Conservation (phyloP, 2,797 vertebrate species). For the Steatocranus sp. region DNA sequence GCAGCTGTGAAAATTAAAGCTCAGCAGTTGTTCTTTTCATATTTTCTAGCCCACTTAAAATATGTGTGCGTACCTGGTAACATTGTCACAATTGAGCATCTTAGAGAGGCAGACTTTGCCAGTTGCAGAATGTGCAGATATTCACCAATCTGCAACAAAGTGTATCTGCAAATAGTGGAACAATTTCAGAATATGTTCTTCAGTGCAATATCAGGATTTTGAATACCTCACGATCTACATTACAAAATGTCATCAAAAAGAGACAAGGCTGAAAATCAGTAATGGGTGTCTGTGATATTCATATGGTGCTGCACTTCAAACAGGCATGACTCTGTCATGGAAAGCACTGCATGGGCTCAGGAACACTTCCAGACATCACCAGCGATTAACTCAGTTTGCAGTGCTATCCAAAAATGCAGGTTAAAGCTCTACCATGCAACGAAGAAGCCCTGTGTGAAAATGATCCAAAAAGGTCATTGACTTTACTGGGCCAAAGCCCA, state of each 20-base stretch:
- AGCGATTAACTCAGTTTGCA: not conserved
- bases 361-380: not conserved
- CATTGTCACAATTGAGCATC: not conserved
- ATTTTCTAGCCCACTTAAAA: not conserved
- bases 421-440: not conserved
- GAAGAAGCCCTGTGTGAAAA: not conserved
- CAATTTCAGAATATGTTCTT: not conserved
- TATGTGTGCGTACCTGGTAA: not conserved
- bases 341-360: not conserved
- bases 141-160: not conserved
- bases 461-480: not conserved
- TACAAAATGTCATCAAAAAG: not conserved
- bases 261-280: not conserved
- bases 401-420: not conserved
- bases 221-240: not conserved
- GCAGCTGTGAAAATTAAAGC: not conserved
- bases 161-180: not conserved
- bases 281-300: not conserved
- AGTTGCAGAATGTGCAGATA: not conserved
- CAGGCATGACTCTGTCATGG: not conserved
- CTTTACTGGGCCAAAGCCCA: not conserved
- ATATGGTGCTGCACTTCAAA: not conserved
- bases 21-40: not conserved
- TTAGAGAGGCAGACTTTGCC: not conserved
- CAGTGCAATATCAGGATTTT: not conserved